These are phyloP conservation scores for Byasa hedistus DNA, from an alignment of 2,888 invertebrate genomes.

Conservation along the genomic window DNA sequence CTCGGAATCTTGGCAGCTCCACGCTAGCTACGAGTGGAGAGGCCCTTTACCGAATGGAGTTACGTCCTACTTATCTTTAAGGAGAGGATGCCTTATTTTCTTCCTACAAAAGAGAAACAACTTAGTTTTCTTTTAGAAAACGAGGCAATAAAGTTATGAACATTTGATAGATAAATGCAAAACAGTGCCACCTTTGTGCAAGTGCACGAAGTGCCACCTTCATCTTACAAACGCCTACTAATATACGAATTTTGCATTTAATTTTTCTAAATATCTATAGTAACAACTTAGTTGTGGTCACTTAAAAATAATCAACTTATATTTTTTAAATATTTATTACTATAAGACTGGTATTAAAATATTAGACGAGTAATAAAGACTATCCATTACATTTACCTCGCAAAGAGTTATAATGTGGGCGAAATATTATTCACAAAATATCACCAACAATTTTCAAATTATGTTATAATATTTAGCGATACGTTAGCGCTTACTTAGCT, in stretches of 20 bases:
- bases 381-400: too few relatives aligned
- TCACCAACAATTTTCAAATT: constrained; percentile 1
- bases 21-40: constrained; percentile 67
- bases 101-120: constrained; percentile 60
- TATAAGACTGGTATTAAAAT: too few relatives aligned
- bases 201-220: constrained; percentile 1
- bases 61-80: constrained; percentile 78
- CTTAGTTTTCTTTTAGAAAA: constrained; percentile 64
- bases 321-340: too few relatives aligned
- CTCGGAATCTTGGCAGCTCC: constrained; percentile 62
- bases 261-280: neutral
- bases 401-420: neutral
- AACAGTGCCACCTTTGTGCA: neutral
- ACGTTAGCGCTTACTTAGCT: constrained; percentile 41
- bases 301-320: too few relatives aligned
- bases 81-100: constrained; percentile 75
- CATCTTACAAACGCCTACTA: constrained; percentile 10
- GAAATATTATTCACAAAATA: neutral
- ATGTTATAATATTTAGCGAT: constrained; percentile 36
- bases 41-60: constrained; percentile 78
- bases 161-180: constrained; percentile 26
- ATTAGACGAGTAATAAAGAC: too few relatives aligned
- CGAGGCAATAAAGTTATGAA: constrained; percentile 55
- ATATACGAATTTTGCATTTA: constrained; percentile 18
- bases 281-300: too few relatives aligned